These are phyloP conservation scores for Psammodynastes pulverulentus DNA, from an alignment of 2,113 vertebrate species.

Conservation along the genomic window DNA sequence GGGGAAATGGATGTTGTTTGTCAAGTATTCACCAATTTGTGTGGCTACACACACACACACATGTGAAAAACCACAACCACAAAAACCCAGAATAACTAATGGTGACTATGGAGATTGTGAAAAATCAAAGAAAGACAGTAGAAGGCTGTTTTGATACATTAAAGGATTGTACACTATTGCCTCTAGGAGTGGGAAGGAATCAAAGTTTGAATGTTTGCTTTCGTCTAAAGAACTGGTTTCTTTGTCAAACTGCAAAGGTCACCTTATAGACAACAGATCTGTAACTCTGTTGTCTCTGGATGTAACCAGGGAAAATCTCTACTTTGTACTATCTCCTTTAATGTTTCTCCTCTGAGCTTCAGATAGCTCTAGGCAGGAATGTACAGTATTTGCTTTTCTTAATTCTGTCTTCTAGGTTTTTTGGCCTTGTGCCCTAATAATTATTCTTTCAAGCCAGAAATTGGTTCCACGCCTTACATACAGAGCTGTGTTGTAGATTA, in stretches of 20 bases:
- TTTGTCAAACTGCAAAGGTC: neutral
- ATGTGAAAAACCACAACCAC: neutral
- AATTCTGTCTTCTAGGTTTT: neutral
- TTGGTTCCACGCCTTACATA: neutral
- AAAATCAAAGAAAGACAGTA: neutral
- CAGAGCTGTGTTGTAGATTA: neutral
- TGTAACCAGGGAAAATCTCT: neutral
- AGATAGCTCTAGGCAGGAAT: neutral
- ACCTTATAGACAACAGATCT: neutral
- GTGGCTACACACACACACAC: rapidly evolving
- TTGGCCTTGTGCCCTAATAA: neutral
- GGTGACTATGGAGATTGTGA: rapidly evolving
- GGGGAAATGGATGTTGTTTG: neutral
- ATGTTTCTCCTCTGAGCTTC: neutral
- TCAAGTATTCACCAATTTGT: neutral
- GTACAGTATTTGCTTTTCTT: neutral
- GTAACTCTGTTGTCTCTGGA: neutral
- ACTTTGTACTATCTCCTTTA: neutral
- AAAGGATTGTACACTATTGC: neutral
- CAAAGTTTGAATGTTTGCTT: neutral
- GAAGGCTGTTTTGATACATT: neutral
- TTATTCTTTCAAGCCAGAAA: neutral
- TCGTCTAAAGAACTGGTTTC: neutral
- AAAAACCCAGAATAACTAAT: rapidly evolving
- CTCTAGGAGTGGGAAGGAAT: neutral